Evolutionary conservation across 1,140 invertebrate species (phyloP), one percentile per base, ranked within the genome.

Genomic region (Oryzaephilus surinamensis): DNA sequence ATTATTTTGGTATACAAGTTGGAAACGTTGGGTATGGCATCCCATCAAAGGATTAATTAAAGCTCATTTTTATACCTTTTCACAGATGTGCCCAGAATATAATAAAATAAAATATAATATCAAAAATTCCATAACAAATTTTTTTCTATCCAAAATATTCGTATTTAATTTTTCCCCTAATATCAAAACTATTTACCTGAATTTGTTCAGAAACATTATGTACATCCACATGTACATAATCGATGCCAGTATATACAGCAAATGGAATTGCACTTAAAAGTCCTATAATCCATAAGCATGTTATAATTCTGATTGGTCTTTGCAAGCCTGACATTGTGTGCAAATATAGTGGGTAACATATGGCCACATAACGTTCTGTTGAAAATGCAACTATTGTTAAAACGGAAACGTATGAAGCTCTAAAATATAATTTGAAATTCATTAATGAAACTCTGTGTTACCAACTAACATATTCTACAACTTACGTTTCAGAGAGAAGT

Each of bases 361-460:
- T 94, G 10, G 91, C 91, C 17, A 94, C 60, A 65, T 94, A 96
- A 26, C 90, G 71, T 61, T 89, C 84, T 52, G 79, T 76, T 0
- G 84, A 86, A 62, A 91, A 91, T 13, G 83, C 81, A 10, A 90
- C 84, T 45, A 96, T 94, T 14, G 86, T 91, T 50, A 95, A 67
- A 1, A 94, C 85, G 0, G 89, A 92, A 0, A 87, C 85, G 57
- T 91, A 91, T 2, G 85, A 85, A 0, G 85, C 85, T 55, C 81
- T 84, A 64, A 29, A 66, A 63, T 28, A n/a, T 5, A 6, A 16
- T 16, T 30, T 12, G 30, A 29, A 17, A 8, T 2, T 28, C 2
- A 29, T 35, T 4, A 35, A 29, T 19, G 8, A 19, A n/a, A n/a
- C n/a, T n/a, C n/a, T n/a, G n/a, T n/a, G n/a, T n/a, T n/a, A n/a